A percentile compares a stretch with the other conserved stretches of the same genome.
Conservation (phyloP, 2,888 invertebrate genomes). For the Erebia ligea region DNA sequence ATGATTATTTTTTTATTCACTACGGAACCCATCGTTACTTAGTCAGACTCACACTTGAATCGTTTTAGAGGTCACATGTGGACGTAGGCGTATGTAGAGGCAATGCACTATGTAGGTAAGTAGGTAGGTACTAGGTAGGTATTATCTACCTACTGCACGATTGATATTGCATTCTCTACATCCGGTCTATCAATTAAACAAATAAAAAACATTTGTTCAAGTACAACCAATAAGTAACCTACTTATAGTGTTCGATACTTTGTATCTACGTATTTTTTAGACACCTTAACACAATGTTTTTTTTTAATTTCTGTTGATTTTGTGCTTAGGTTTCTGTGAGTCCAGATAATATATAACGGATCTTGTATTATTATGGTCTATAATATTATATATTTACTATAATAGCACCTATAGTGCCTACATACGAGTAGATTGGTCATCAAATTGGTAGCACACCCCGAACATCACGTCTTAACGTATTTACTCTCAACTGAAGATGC, state of each 20-base stretch:
- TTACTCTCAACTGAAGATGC: constrained; percentile 13
- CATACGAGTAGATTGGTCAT: background rate
- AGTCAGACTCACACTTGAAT: background rate
- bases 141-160: background rate
- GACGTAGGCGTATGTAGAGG: constrained; percentile 27
- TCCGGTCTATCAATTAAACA: constrained; percentile 6
- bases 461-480: constrained; percentile 6
- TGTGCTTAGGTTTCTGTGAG: too few relatives aligned
- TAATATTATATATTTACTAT: too few relatives aligned
- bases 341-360: too few relatives aligned
- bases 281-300: too few relatives aligned
- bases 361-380: too few relatives aligned
- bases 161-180: constrained; percentile 9
- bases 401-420: too few relatives aligned
- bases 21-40: background rate
- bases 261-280: too few relatives aligned
- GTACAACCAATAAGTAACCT: background rate
- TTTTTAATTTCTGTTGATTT: too few relatives aligned
- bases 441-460: constrained; percentile 6
- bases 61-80: constrained; percentile 31
- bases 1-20: too few relatives aligned
- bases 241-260: background rate
- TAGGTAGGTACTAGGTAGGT: too few relatives aligned
- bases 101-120: constrained; percentile 14
- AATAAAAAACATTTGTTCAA: background rate